Conservation (phyloP, 1,140 invertebrate genomes). For the Cydia splendana region DNA sequence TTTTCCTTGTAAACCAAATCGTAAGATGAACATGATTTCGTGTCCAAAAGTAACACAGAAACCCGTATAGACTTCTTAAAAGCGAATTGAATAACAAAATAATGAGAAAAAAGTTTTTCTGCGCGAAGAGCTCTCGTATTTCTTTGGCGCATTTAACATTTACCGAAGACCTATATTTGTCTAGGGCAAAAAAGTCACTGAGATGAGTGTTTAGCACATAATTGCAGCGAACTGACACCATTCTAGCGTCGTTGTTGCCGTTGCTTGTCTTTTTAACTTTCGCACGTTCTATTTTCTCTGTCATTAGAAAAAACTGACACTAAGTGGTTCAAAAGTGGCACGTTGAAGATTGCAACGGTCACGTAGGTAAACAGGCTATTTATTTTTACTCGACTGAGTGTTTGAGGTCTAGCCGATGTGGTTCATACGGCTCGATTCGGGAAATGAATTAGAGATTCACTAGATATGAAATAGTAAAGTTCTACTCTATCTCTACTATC, state of each 20-base stretch:
- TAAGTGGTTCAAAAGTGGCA: constrained; percentile 11
- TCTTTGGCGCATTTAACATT: constrained; percentile 3
- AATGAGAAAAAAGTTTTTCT: too few relatives aligned
- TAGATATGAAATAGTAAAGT: too few relatives aligned
- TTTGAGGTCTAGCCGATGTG: background rate
- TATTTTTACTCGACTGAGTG: background rate
- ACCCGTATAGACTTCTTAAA: too few relatives aligned
- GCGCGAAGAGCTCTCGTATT: background rate
- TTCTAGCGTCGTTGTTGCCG: constrained; percentile 11
- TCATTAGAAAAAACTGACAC: constrained; percentile 18
- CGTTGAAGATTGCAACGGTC: constrained; percentile 11
- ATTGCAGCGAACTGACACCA: constrained; percentile 15
- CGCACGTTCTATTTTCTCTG: constrained; percentile 21
- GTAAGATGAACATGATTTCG: too few relatives aligned
- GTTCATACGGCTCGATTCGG: too few relatives aligned
- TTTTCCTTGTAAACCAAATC: too few relatives aligned
- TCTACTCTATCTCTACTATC: too few relatives aligned
- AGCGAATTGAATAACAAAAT: too few relatives aligned
- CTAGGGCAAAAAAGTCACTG: background rate
- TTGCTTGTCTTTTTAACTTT: constrained; percentile 17
- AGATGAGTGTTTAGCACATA: background rate
- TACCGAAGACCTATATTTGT: constrained; percentile 17
- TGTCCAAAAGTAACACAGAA: too few relatives aligned
- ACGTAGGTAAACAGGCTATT: constrained; percentile 9
- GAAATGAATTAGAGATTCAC: too few relatives aligned